Evolutionary conservation across 2,888 invertebrate genomes (phyloP), one percentile per base, ranked within the genome.

Genomic region (Xestobium rufovillosum): DNA sequence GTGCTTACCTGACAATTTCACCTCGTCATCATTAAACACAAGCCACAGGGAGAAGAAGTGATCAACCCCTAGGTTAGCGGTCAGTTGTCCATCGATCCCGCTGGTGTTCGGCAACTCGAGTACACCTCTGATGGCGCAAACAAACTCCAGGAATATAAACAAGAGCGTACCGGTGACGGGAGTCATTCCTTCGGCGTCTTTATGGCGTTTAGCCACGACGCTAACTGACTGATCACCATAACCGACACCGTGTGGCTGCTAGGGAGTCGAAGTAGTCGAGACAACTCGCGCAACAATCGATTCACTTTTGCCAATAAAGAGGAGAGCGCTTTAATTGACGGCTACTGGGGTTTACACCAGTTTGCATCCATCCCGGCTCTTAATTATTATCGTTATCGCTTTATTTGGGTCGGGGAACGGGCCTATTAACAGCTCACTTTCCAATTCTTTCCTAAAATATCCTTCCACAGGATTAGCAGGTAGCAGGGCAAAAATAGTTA

Each of bases 21-120:
- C 60, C 40, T 59, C 61, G 45, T 67, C 66, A 43, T 67, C 67
- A 55, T 69, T 68, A 60, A 71, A 71, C 39, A 69, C 68, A 43
- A 68, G 59, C 70, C 70, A 71, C 33, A 70, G 57, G 9, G 68
- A 67, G 57, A 71, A 71, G 59, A 71, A 71, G 45, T 65, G 61
- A 55, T 71, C 69, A 42, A 71, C 68, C 36, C 62, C 65, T 14
- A 67, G 60, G 37, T 66, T 67, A 38, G 66, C 68, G 14, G 68
- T 67, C 42, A 70, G 61, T 44, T 68, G 68, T 12, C 67, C 68
- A 49, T 67, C 66, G 49, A 71, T 69, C 39, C 65, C 67, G 32
- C 68, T 61, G 34, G 69, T 69, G 52, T 70, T 66, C 27, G 70
- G 71, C 35, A 70, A 57, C 38, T 60, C 56, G 14, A 55, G 42